Conservation (phyloP, 2,113 vertebrate species). For the Anser brachyrhynchus region DNA sequence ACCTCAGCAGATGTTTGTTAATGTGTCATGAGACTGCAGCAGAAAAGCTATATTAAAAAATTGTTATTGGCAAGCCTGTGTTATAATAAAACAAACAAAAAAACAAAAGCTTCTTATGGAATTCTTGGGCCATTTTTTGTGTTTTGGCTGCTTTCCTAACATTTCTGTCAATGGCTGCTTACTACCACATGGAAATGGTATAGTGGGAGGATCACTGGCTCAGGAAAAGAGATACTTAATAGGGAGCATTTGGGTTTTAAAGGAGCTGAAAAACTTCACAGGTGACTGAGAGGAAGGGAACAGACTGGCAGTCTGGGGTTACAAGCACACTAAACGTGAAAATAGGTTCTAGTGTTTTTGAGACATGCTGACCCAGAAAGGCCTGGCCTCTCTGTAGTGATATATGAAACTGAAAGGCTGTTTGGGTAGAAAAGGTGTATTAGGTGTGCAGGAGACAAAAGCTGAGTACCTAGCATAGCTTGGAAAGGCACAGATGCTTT, state of each 20-base stretch:
- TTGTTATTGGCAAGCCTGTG: not conserved
- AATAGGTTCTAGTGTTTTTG: not conserved
- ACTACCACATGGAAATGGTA: not conserved
- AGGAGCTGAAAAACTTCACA: not conserved
- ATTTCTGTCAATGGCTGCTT: not conserved
- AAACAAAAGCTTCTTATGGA: not conserved
- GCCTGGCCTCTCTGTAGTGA: not conserved
- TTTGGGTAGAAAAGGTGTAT: not conserved
- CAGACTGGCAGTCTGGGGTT: not conserved
- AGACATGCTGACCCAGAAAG: not conserved
- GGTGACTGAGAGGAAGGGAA: not conserved
- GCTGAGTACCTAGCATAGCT: not conserved
- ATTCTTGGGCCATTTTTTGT: not conserved
- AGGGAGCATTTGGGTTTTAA: not conserved
- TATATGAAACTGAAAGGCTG: not conserved
- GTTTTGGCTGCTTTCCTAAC: not conserved
- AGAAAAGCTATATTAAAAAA: not conserved
- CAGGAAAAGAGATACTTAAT: not conserved
- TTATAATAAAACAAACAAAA: not conserved
- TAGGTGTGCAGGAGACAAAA: not conserved
- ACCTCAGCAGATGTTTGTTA: not conserved
- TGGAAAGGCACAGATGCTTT: not conserved
- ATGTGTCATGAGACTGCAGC: not conserved
- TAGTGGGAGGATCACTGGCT: not conserved
- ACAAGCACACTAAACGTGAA: not conserved